Base-by-base conservation (phyloP, 1,140 invertebrate genomes). In the Caenorhabditis remanei region DNA sequence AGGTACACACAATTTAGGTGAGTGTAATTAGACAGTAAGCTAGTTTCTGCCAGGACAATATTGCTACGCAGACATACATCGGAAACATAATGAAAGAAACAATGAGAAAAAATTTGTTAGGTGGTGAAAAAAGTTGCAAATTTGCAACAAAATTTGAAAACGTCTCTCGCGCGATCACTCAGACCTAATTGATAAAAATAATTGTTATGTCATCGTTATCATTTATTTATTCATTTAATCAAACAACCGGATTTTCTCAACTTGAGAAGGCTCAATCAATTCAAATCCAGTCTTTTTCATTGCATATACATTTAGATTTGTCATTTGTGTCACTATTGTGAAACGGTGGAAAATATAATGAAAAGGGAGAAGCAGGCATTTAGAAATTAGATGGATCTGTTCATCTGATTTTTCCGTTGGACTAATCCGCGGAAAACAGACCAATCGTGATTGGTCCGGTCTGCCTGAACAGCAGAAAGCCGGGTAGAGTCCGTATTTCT, bases 1-100 rank as follows among this genome's bases (percentile, higher is more conserved):
- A 75, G 67, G 67, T 46, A 67, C 63, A 67, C 16, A 67, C 63
- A 14, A 61, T 61, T 61, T 61, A 61, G 56, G 21, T 8, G 40
- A 32, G 24, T 67, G 63, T 67, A 75, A 75, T 75, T 75, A 48
- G 14, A 7, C 43, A 75, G 43, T 75, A 75, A 75, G 67, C 67
- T 46, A 46, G 67, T 75, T 75, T 75, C 4, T n/a, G 1, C n/a
- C 19, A 1, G 6, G 24, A 67, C 40, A 19, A n/a, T 67, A 40
- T 40, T 67, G 63, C 21, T 40, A 41, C 32, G 13, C 21, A 32
- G 32, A 8, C 9, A 32, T 7, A 1, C 63, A 67, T 21, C 4
- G 11, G 0, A 19, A 40, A 67, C 13, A 67, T 5, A 14, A 67
- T 32, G 2, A 32, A 32, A 32, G 32, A 32, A 32, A 32, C 32